Base-by-base conservation (phyloP, 2,797 vertebrate genomes). In the Pangasius mekongensis region DNA sequence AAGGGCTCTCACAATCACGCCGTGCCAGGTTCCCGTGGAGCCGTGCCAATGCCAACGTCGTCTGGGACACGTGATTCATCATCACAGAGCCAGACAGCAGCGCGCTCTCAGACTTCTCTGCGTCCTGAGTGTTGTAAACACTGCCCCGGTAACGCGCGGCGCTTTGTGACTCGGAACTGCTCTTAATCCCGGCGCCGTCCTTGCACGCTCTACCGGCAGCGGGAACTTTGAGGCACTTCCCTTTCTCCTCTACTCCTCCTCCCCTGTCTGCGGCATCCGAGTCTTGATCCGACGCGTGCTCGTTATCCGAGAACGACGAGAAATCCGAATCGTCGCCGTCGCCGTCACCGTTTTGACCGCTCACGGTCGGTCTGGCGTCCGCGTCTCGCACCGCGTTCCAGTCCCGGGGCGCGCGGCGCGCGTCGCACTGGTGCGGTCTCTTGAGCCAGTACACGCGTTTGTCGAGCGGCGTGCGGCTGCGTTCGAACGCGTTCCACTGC, bases 371-470 rank as follows among this genome's bases (percentile, higher is more conserved):
- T 5, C 22, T 10, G 7, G 24, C 90, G 92, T 96, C 96, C 91
- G 95, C 92, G 27, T 97, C 96, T 9, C 94, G 96, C 22, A 94
- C 94, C 73, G 94, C 88, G 93, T 95, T 96, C 96, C 96, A 96
- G 91, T 96, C 96, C 87, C 95, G 95, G 0, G 95, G 94, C 62
- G 95, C 93, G 87, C 96, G 93, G 27, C 96, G 94, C 30, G 96
- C 95, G 92, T 97, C 97, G 93, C 98, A 98, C 97, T 99, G 98
- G 92, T 99, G 97, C 67, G 98, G 98, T 90, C 98, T 94, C 88
- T 99, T 99, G 71, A 99, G 93, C 98, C 98, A 99, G 95, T 99
- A 99, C 97, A 99, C 98, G 95, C 98, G 98, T 95, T 99, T 99
- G 95, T 99, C 98, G 10, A 98, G 91, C 11, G 98, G 97, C 89